Base-by-base conservation (phyloP, 2,888 invertebrate genomes). In the Eristalis arbustorum region DNA sequence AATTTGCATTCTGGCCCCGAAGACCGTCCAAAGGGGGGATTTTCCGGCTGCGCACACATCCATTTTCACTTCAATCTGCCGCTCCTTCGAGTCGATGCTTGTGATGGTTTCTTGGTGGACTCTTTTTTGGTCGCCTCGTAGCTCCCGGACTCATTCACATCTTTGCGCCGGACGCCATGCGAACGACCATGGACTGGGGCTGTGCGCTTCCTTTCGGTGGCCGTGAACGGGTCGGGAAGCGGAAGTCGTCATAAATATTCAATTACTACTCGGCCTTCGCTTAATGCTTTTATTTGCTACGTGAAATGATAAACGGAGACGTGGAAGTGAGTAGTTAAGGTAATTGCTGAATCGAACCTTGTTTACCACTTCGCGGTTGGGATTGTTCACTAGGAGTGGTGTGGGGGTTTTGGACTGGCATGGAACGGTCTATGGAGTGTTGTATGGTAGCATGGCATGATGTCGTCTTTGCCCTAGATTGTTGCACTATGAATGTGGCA, bases 61-160 rank as follows among this genome's bases (percentile, higher is more conserved):
- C 62, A 72, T 62, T 62, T 62, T 42, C 72, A 72, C 49, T 62
- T 42, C 72, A 62, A 62, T 62, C 42, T 72, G 71, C 28, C 42
- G 8, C 23, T 40, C 40, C 40, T 40, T 69, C 34, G 31, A 8
- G 22, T 31, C 1, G 49, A 49, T n/a, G 6, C 25, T 64, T 22
- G 25, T 23, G 8, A 25, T 66, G 3, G 42, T n/a, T 42, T 14
- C n/a, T n/a, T n/a, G 31, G 31, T 31, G 1, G 31, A 31, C 8
- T 31, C 3, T 31, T 42, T 13, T 42, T 13, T n/a, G 3, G 1
- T 25, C 25, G 25, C 25, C 42, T 3, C 14, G 4, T 4, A 4
- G n/a, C 42, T n/a, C 25, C 25, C 2, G 42, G n/a, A 42, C 5
- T n/a, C 42, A 3, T 42, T 42, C 42, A 42, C 42, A 34, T 42